A percentile compares a stretch with the other conserved stretches of the same genome.
Conservation (phyloP, 2,888 invertebrate genomes). For the Lepas anatifera region DNA sequence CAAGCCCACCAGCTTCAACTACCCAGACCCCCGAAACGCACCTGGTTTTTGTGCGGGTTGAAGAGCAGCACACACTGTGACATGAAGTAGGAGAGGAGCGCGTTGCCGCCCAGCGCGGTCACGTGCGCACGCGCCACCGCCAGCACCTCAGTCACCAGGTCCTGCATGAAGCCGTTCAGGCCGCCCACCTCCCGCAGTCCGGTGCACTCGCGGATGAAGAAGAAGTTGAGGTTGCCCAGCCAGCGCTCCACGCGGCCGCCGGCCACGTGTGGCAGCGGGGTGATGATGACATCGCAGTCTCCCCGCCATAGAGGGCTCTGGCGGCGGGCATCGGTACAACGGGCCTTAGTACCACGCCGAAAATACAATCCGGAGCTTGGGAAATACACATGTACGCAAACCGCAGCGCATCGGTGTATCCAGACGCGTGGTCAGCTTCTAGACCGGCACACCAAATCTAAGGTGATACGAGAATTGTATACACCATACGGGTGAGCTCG, state of each 20-base stretch:
- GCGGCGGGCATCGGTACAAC: background rate
- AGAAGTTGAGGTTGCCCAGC: constrained; percentile 80
- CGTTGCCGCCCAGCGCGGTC: constrained; percentile 84
- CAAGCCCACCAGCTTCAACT: too few species aligned
- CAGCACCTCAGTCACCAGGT: constrained; percentile 82
- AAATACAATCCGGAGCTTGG: too few species aligned
- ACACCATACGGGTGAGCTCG: too few species aligned
- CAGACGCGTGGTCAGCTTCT: too few species aligned
- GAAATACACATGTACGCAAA: too few species aligned
- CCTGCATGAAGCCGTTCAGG: constrained; percentile 84
- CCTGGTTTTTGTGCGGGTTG: constrained; percentile 94
- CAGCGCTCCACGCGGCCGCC: constrained; percentile 66
- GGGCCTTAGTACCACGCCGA: too few species aligned
- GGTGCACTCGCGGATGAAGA: constrained; percentile 89
- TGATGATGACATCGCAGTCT: constrained; percentile 57
- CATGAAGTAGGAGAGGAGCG: constrained; percentile 86
- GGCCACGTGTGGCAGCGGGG: constrained; percentile 64
- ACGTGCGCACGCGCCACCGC: constrained; percentile 90
- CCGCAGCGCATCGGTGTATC: too few species aligned
- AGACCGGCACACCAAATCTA: too few species aligned
- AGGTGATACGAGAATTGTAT: too few species aligned
- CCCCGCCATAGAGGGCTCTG: constrained; percentile 16
- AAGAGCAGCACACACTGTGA: constrained; percentile 80
- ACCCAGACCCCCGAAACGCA: too few species aligned
- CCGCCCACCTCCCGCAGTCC: constrained; percentile 84